Conservation (phyloP, 2,113 vertebrate species). For the Genyomyrus donnyi region DNA sequence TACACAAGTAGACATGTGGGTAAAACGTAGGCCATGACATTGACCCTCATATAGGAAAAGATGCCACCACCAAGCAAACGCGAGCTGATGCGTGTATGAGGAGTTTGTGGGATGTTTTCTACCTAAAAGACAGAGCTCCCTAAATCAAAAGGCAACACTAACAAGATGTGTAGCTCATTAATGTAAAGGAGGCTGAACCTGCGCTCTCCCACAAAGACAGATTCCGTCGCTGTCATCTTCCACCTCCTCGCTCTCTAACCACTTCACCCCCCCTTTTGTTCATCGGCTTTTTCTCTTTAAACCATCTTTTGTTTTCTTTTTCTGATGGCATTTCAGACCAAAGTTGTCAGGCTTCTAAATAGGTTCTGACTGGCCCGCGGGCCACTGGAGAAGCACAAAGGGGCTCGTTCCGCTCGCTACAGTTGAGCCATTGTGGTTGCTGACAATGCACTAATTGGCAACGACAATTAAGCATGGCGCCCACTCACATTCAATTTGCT, state of each 20-base stretch:
- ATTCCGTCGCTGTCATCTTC: conserved; percentile 45
- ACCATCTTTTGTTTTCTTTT: conserved; percentile 69
- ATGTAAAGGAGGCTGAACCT: conserved; percentile 26
- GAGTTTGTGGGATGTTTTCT: background rate
- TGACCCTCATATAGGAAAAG: background rate
- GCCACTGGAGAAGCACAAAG: conserved; percentile 91
- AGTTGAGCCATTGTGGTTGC: conserved; percentile 81
- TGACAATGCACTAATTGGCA: conserved; percentile 92
- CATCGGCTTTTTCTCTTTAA: conserved; percentile 50
- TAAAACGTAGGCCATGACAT: background rate
- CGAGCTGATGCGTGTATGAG: background rate
- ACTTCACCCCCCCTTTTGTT: background rate
- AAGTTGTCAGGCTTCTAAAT: conserved; percentile 79
- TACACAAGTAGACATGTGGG: background rate
- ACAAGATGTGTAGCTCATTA: conserved; percentile 22
- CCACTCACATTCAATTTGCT: conserved; percentile 72
- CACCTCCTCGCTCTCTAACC: conserved; percentile 17
- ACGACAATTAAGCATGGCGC: conserved; percentile 77
- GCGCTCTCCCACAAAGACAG: conserved; percentile 59
- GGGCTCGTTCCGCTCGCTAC: conserved; percentile 73
- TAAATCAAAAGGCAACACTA: background rate
- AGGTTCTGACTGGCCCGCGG: conserved; percentile 90
- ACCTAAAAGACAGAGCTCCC: background rate
- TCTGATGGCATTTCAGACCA: conserved; percentile 76
- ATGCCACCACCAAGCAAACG: background rate